Conservation (phyloP, 2,113 vertebrate genomes). For the Urocynchramus pylzowi region DNA sequence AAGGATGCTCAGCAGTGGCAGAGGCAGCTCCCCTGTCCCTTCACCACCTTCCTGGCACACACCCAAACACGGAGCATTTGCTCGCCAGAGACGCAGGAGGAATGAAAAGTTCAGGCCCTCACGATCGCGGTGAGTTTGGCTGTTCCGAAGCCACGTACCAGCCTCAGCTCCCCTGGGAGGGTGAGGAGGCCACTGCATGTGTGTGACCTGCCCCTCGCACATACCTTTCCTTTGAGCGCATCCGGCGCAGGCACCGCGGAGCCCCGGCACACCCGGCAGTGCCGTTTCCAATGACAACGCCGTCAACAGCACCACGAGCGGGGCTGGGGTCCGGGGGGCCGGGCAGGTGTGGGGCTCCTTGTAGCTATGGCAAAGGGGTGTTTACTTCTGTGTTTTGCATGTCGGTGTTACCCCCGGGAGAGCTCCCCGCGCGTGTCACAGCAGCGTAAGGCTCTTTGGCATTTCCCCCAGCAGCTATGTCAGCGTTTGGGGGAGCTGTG, state of each 20-base stretch:
- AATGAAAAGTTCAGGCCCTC: neutral
- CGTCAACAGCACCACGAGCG: neutral
- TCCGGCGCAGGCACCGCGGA: neutral
- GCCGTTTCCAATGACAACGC: constrained; percentile 9
- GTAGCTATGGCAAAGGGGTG: constrained; percentile 41
- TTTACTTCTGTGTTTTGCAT: constrained; percentile 17
- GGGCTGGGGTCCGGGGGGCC: neutral
- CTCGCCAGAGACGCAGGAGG: neutral
- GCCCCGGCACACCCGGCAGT: neutral
- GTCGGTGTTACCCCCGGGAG: neutral
- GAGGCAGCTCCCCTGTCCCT: neutral
- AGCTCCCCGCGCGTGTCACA: neutral
- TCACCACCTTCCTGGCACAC: neutral
- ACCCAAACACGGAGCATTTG: rapidly evolving
- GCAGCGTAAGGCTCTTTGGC: neutral
- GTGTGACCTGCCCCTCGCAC: neutral
- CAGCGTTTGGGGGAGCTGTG: neutral
- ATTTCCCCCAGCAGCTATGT: neutral
- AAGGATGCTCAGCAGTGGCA: neutral
- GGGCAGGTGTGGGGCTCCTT: neutral
- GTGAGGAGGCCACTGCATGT: rapidly evolving
- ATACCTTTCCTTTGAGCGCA: constrained; percentile 49
- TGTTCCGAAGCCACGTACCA: neutral
- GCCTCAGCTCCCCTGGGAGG: neutral
- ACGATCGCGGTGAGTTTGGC: neutral